Percentiles rank a stretch among this genome's conserved stretches.
Conservation (phyloP, 2,113 vertebrate genomes). For the Megalops atlanticus region DNA sequence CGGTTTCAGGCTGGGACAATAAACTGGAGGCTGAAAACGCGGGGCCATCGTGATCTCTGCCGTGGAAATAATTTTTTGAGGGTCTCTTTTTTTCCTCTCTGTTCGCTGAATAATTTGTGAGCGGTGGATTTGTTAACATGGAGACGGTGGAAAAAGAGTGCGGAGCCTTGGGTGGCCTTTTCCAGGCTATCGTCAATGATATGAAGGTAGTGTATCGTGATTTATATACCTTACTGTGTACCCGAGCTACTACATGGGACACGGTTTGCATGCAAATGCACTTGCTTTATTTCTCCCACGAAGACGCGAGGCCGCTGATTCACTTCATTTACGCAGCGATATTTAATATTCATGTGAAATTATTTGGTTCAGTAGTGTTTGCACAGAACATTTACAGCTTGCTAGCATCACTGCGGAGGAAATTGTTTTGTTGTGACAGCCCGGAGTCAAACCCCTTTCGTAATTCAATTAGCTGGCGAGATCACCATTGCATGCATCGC, state of each 20-base stretch:
- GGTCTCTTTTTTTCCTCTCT: conserved; percentile 14
- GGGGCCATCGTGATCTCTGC: conserved; percentile 16
- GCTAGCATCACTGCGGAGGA: neutral
- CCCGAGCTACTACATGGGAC: neutral
- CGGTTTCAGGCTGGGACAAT: neutral
- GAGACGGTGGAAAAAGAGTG: conserved; percentile 94
- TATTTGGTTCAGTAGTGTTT: neutral
- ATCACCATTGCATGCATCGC: neutral
- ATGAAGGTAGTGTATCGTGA: conserved; percentile 82
- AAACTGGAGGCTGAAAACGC: conserved; percentile 9
- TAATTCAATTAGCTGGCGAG: neutral
- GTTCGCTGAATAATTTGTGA: conserved; percentile 36
- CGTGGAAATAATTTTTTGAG: conserved; percentile 31
- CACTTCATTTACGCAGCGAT: neutral
- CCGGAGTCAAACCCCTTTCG: neutral
- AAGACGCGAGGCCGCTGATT: neutral
- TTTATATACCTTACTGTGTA: neutral
- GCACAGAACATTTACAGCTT: neutral
- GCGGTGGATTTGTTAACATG: conserved; percentile 59
- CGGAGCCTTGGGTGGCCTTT: conserved; percentile 92
- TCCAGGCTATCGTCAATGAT: conserved; percentile 95
- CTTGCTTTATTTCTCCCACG: neutral
- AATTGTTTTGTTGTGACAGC: conserved; percentile 6
- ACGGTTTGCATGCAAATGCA: conserved; percentile 3
- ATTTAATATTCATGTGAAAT: neutral